Base-by-base conservation (phyloP, 2,113 vertebrate genomes). In the Sisor rabdophorus region DNA sequence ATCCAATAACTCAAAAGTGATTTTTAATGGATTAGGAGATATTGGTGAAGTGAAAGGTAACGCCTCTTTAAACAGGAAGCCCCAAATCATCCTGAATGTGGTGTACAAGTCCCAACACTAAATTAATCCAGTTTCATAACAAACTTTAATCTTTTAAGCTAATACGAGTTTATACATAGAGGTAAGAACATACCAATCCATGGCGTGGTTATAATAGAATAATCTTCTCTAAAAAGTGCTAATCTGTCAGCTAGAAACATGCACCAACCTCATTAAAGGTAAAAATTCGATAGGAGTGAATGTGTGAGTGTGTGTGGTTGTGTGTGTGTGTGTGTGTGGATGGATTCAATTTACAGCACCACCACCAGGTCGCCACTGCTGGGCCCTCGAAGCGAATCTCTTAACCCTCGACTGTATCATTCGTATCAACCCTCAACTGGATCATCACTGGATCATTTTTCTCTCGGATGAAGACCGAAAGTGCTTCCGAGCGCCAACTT, bases 41-140 rank as follows among this genome's bases (percentile, higher is more conserved):
- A 4, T 40, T 11, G 17, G 40, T 44, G 12, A 7, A n/a, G 61
- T n/a, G 10, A 5, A 63, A 11, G 32, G 36, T 36, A 40, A 64
- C 61, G 20, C 61, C 61, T n/a, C 32, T 64, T 22, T 44, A 40
- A n/a, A 64, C 60, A 64, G 60, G 32, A 65, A 65, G 36, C 20
- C 63, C n/a, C 36, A n/a, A 22, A 48, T 4, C n/a, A 24, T 17
- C 64, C 16, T 10, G 32, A 65, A 40, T 16, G 12, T 47, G 63
- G 40, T 22, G 63, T 9, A 64, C 32, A 64, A 64, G 32, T 64
- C 32, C 11, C 32, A 44, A 44, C 61, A 64, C 32, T 2, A 11
- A 64, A 30, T 40, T 17, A 0, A 11, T 22, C 12, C 9, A 36
- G 9, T 12, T n/a, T 20, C 60, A 11, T 2, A 20, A 1, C 15